phyloP scores from a whole-genome alignment of 1,140 invertebrate species.

The Cheumatopsyche charites region DNA sequence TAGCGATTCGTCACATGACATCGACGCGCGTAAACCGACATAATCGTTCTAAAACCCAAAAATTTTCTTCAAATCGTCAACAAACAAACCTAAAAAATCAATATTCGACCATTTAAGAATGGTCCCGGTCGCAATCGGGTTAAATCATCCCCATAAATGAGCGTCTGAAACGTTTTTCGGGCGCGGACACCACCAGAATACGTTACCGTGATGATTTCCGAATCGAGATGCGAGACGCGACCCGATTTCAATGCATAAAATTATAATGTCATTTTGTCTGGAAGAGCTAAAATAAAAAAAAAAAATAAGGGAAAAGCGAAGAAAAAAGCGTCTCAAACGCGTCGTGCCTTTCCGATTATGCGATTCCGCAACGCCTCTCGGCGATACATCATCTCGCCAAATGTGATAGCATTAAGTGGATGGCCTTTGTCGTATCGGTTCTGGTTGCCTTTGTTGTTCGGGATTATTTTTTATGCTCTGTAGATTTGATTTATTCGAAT shows the following conservation, averaged over 20 bases:
- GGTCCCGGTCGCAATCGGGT: neutral
- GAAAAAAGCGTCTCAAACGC: conserved; percentile 1
- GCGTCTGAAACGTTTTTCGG: conserved; percentile 6
- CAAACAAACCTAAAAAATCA: neutral
- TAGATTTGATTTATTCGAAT: neutral
- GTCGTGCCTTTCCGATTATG: neutral
- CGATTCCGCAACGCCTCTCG: neutral
- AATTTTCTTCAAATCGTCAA: neutral
- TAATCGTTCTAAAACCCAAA: neutral
- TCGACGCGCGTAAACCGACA: too few species aligned
- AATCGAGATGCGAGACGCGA: neutral
- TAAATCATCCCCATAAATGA: conserved; percentile 19
- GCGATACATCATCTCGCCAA: conserved; percentile 25
- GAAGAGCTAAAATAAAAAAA: too few species aligned
- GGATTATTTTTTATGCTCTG: too few species aligned
- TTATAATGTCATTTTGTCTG: conserved; percentile 21
- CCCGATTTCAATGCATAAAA: conserved; percentile 32
- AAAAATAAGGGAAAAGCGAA: too few species aligned
- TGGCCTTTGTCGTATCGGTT: too few species aligned
- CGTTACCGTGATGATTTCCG: conserved; percentile 20
- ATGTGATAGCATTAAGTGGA: conserved; percentile 16
- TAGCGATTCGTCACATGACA: too few species aligned
- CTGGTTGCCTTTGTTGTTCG: too few species aligned
- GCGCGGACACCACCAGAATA: conserved; percentile 6
- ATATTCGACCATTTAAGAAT: too few species aligned